These are phyloP conservation scores for Drosophila pseudotalamancana DNA, from an alignment of 2,888 invertebrate genomes.

Conservation along the genomic window DNA sequence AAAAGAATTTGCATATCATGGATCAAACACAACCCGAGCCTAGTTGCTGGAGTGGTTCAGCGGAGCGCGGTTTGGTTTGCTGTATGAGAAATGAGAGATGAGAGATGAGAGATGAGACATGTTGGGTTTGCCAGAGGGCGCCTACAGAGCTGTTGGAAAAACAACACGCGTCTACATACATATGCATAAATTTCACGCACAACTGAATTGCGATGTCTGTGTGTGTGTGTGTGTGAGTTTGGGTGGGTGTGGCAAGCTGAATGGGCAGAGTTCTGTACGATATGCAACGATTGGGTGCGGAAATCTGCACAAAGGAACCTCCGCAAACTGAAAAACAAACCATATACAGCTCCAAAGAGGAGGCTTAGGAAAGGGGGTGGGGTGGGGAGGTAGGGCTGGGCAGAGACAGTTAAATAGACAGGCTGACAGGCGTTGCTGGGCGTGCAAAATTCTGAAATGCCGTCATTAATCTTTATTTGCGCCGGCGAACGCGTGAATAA, in stretches of 20 bases:
- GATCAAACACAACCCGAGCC: slow-evolving; percentile 39
- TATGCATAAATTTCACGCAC: slow-evolving; percentile 57
- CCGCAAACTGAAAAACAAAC: slow-evolving; percentile 47
- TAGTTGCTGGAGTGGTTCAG: background rate
- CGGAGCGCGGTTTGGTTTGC: background rate
- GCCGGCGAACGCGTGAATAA: slow-evolving; percentile 76
- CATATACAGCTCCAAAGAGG: background rate
- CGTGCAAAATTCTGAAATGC: slow-evolving; percentile 69
- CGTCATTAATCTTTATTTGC: slow-evolving; percentile 81
- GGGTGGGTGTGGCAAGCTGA: slow-evolving; percentile 21
- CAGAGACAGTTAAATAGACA: slow-evolving; percentile 70
- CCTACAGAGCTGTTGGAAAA: slow-evolving; percentile 32
- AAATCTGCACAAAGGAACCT: slow-evolving; percentile 68
- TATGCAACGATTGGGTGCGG: slow-evolving; percentile 51
- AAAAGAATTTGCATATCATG: slow-evolving; percentile 60
- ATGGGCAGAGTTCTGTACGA: slow-evolving; percentile 1
- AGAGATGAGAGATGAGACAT: background rate
- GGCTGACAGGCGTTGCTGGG: slow-evolving; percentile 66
- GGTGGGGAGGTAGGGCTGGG: background rate
- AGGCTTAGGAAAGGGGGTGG: background rate
- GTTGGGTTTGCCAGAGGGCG: background rate
- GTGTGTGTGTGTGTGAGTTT: slow-evolving; percentile 16
- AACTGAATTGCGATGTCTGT: slow-evolving; percentile 41
- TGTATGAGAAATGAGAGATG: background rate
- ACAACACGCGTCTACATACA: slow-evolving; percentile 52